Conservation (phyloP, 2,797 vertebrate species). For the Cyclopterus lumpus region DNA sequence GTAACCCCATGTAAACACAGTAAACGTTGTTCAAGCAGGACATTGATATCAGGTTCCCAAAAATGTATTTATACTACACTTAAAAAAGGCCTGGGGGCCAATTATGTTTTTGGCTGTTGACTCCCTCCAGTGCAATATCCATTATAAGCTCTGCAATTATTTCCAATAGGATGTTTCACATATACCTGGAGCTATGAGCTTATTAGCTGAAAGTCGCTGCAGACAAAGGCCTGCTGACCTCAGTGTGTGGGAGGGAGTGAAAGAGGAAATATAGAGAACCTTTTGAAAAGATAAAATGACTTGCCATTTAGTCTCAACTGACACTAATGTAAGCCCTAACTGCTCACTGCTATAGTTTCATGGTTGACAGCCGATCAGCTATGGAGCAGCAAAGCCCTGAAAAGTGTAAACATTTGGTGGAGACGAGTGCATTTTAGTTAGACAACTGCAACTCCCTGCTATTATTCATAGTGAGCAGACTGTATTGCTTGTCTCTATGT, state of each 20-base stretch:
- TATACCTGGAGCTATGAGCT: constrained; percentile 9
- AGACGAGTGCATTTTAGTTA: constrained; percentile 4
- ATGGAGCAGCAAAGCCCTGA: constrained; percentile 7
- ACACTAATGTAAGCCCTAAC: constrained; percentile 5
- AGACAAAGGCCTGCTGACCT: constrained; percentile 47
- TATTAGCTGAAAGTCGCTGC: constrained; percentile 22
- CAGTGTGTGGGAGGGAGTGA: constrained; percentile 30
- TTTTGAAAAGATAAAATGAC: constrained; percentile 27
- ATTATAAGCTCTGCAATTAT: neutral
- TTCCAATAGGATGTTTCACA: neutral
- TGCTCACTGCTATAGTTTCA: constrained; percentile 7
- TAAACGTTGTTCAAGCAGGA: neutral
- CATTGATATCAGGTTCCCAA: neutral
- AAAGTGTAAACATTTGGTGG: neutral
- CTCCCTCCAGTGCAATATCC: neutral
- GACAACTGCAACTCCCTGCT: neutral
- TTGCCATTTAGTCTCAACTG: constrained; percentile 29
- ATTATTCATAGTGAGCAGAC: neutral
- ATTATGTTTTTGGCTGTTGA: neutral
- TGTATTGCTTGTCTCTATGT: neutral
- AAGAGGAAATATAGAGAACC: constrained; percentile 26
- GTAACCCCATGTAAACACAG: constrained; percentile 46
- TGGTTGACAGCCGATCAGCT: neutral
- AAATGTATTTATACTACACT: constrained; percentile 5
- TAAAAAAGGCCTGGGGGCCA: neutral